Evolutionary conservation across 1,140 invertebrate species (phyloP), one percentile per base, ranked within the genome.

Genomic region (Centruroides sculpturatus): DNA sequence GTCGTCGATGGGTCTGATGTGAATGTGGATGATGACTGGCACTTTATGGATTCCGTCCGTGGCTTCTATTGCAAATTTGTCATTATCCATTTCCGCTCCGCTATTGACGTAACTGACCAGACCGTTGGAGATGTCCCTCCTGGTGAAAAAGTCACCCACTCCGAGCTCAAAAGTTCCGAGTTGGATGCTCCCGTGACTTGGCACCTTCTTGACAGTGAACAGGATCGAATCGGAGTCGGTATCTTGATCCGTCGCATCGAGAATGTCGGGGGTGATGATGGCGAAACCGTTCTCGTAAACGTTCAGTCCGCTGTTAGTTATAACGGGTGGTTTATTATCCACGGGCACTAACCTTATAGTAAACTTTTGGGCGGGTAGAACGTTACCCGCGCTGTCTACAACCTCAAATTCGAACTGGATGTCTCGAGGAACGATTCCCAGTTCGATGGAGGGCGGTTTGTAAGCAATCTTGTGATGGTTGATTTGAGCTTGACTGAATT

Each of bases 381-480:
- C 48, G 65, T 77, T 77, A 47, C 71, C 71, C 12, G 68, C 66
- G n/a, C 63, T 59, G 59, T 77, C 75, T 52, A 70, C 65, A 2
- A 76, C 74, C 56, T 69, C 66, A 60, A 72, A 76, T 55, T 68
- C 62, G 63, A 76, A 71, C 55, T 74, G 71, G 23, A 76, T 68
- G 50, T 73, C 67, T 56, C 73, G 67, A 3, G 73, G 70, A 7
- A 69, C 64, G 36, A 76, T 64, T 2, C 74, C 74, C 12, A 74
- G 63, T 59, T 75, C 74, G 35, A 65, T 62, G n/a, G 47, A 34
- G 8, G 75, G 73, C 1, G 75, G 74, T 46, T 69, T 62, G 58
- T 72, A 77, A 59, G 74, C 74, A 41, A 76, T 68, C 66, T 75
- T 75, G 34, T 69, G 66, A 55, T 76, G 72, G 59, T 73, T 74